A percentile compares a stretch with the other conserved stretches of the same genome.
Conservation (phyloP, 53 echinoderm and acorn worm species). For the Paelopatides confundens region DNA sequence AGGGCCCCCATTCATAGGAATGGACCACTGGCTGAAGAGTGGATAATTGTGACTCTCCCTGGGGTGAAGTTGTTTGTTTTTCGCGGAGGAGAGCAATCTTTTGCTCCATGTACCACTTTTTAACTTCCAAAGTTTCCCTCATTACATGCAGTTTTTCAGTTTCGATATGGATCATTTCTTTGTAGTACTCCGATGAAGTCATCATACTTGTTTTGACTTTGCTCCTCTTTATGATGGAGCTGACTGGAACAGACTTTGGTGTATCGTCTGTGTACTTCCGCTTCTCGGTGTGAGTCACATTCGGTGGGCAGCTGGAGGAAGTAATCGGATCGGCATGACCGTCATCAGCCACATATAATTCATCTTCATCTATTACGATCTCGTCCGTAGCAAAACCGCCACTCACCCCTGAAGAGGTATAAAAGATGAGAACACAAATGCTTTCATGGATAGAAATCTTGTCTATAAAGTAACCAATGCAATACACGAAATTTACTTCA, state of each 20-base stretch:
- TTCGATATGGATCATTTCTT: slow-evolving; percentile 41
- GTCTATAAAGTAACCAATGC: not conserved
- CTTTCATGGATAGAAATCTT: not conserved
- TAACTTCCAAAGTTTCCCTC: too few relatives aligned
- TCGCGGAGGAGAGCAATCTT: too few relatives aligned
- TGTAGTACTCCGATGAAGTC: slow-evolving; percentile 47
- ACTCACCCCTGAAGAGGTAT: slow-evolving; percentile 11
- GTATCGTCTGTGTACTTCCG: slow-evolving; percentile 19
- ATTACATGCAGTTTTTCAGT: too few relatives aligned
- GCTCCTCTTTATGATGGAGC: slow-evolving; percentile 20
- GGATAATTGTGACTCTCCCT: too few relatives aligned
- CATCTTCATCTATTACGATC: slow-evolving; percentile 28
- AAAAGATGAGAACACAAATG: not conserved
- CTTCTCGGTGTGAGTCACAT: slow-evolving; percentile 24
- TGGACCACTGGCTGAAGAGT: too few relatives aligned
- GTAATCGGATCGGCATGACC: slow-evolving; percentile 2
- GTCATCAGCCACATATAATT: slow-evolving; percentile 16
- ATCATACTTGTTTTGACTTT: slow-evolving; percentile 19
- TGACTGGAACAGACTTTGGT: slow-evolving; percentile 31
- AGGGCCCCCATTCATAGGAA: too few relatives aligned
- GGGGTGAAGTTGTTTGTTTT: too few relatives aligned
- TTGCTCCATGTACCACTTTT: too few relatives aligned
- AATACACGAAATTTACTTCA: too few relatives aligned
- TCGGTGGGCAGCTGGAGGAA: slow-evolving; percentile 30
- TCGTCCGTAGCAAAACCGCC: slow-evolving; percentile 46